Evolutionary conservation across 2,113 vertebrate species (phyloP).

Genomic region (Callaeas wilsoni): DNA sequence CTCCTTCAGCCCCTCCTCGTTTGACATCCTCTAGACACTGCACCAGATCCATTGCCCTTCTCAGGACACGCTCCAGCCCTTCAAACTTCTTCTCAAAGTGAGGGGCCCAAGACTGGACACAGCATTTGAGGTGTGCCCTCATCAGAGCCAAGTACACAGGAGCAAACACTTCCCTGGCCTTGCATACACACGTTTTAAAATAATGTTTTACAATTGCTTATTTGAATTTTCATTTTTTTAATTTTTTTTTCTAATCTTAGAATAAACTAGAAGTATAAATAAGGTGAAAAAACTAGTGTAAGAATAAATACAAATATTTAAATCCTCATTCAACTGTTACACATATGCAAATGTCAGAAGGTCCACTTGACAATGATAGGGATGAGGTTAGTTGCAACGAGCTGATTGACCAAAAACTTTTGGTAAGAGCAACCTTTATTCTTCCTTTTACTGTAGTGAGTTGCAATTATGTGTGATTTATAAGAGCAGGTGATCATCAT

Average conservation of each 20-base stretch:
- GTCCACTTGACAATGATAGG: neutral
- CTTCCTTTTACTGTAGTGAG: neutral
- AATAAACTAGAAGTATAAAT: neutral
- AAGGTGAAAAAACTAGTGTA: neutral
- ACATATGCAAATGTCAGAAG: neutral
- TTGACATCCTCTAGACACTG: neutral
- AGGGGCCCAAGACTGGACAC: neutral
- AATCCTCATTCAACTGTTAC: neutral
- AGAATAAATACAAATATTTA: neutral
- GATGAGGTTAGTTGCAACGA: neutral
- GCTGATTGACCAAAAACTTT: neutral
- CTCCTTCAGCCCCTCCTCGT: neutral
- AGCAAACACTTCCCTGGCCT: neutral
- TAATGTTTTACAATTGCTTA: neutral
- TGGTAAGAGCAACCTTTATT: neutral
- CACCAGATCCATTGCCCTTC: neutral
- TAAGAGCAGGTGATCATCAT: neutral
- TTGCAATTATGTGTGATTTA: neutral
- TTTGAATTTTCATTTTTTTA: neutral
- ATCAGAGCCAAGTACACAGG: neutral
- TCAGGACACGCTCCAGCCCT: neutral
- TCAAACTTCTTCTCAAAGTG: neutral
- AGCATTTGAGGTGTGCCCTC: neutral
- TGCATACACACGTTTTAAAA: neutral
- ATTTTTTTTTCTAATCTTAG: neutral